These are phyloP conservation scores for Tautogolabrus adspersus DNA, from an alignment of 2,113 vertebrate species.

Conservation along the genomic window DNA sequence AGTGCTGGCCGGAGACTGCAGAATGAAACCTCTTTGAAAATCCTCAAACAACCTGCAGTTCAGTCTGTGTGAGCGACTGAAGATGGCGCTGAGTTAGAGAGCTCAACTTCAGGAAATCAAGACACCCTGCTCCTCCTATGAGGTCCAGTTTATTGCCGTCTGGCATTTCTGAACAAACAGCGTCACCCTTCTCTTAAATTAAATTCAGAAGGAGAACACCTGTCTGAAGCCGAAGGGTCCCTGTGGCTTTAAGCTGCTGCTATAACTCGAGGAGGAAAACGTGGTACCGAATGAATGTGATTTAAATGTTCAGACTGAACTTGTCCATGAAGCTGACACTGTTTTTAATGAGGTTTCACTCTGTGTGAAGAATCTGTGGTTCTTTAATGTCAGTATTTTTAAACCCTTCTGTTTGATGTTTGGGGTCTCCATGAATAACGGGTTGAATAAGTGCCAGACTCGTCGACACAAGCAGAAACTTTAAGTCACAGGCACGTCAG, in stretches of 20 bases:
- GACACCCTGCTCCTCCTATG: constrained; percentile 9
- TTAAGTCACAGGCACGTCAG: too few relatives aligned
- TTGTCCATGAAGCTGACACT: background rate
- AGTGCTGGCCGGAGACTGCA: constrained; percentile 36
- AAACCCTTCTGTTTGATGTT: background rate
- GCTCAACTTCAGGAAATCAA: background rate
- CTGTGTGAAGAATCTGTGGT: too few relatives aligned
- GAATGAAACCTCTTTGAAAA: constrained; percentile 2
- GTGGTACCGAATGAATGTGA: too few relatives aligned
- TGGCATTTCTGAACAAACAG: constrained; percentile 58
- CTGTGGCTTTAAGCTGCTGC: background rate
- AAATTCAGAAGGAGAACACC: constrained; percentile 31
- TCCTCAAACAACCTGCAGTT: constrained; percentile 23
- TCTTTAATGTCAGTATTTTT: background rate
- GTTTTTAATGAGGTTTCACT: background rate
- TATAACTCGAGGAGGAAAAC: background rate
- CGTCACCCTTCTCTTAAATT: constrained; percentile 54
- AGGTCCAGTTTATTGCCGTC: constrained; percentile 40
- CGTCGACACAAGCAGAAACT: too few relatives aligned
- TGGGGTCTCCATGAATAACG: too few relatives aligned
- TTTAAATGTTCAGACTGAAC: background rate
- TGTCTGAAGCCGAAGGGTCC: constrained; percentile 15
- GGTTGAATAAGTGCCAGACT: too few relatives aligned
- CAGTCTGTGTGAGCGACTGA: background rate
- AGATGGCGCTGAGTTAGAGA: background rate